These are phyloP conservation scores for Bos taurus DNA, from an alignment of 2,113 vertebrate genomes.

Conservation along the genomic window ARS-UCD2.0 NC_037334.1:1609001-1609500, in stretches of 20 bases:
- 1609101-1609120: slow-evolving; percentile 50
- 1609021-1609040: slow-evolving; percentile 71
- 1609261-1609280: neutral
- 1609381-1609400: slow-evolving; percentile 33
- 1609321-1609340: slow-evolving; percentile 59
- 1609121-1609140: slow-evolving; percentile 42
- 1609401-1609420: slow-evolving; percentile 54
- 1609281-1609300: slow-evolving; percentile 59
- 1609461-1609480: slow-evolving; percentile 28
- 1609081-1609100: slow-evolving; percentile 71
- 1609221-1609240: slow-evolving; percentile 51
- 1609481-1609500: slow-evolving; percentile 44
- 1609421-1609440: slow-evolving; percentile 60
- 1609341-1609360: slow-evolving; percentile 66
- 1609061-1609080: slow-evolving; percentile 76
- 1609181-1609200: neutral
- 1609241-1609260: slow-evolving; percentile 8
- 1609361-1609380: slow-evolving; percentile 55
- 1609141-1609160: slow-evolving; percentile 61
- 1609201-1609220: neutral
- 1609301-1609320: slow-evolving; percentile 33
- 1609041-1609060: slow-evolving; percentile 70
- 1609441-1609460: slow-evolving; percentile 63
- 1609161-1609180: neutral
- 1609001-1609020: slow-evolving; percentile 56